These are phyloP conservation scores for Acropora yongei DNA, from an alignment of 64 coral and sea anemone genomes.

Conservation along the genomic window DNA sequence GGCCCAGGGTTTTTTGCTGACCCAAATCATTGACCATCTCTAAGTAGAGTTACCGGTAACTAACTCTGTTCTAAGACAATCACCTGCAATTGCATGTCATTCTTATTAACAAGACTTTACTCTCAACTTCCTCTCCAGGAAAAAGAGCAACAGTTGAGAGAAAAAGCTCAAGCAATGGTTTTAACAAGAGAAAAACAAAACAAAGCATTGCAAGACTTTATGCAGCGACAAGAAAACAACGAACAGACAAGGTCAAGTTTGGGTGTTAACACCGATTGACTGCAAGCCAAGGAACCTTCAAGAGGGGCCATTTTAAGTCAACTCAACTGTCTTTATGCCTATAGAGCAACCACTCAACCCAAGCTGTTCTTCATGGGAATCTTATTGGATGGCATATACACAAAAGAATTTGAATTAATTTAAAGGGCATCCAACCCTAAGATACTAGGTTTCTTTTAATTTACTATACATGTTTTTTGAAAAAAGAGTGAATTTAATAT, in stretches of 20 bases:
- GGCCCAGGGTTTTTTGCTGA: too few species aligned
- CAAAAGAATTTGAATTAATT: too few species aligned
- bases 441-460: slow-evolving; percentile 40
- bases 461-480: slow-evolving; percentile 24
- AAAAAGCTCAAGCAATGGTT: slow-evolving; percentile 86
- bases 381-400: too few species aligned
- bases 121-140: slow-evolving; percentile 66
- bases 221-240: slow-evolving; percentile 65
- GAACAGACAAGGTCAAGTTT: slow-evolving; percentile 33
- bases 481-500: slow-evolving; percentile 6
- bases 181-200: slow-evolving; percentile 65
- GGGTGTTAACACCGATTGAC: background rate
- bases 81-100: background rate
- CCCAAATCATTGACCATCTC: too few species aligned
- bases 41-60: too few species aligned
- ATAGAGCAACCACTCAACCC: too few species aligned
- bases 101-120: background rate
- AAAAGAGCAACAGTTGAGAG: slow-evolving; percentile 66
- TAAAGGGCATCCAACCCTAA: background rate
- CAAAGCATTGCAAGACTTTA: slow-evolving; percentile 86
- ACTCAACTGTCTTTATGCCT: too few species aligned
- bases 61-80: too few species aligned
- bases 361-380: too few species aligned
- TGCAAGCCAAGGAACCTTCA: too few species aligned
- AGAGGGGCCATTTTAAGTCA: too few species aligned